Conservation (phyloP, 2,797 vertebrate genomes). For the Pangasius macronema region DNA sequence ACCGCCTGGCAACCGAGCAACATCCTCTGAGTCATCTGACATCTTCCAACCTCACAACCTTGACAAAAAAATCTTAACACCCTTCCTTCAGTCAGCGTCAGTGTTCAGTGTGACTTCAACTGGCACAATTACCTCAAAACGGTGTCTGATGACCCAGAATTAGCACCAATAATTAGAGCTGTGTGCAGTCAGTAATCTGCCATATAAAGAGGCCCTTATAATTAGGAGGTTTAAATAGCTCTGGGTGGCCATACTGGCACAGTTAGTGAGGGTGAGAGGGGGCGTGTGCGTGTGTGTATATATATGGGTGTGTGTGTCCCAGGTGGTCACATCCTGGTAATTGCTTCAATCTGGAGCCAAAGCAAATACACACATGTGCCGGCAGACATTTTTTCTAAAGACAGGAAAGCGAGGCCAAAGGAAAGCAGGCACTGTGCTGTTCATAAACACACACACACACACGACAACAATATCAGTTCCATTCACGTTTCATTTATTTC, state of each 20-base stretch:
- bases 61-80: conserved; percentile 21
- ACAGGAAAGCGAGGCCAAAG: conserved; percentile 5
- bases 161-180: conserved; percentile 62
- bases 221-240: conserved; percentile 66
- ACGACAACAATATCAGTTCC: conserved; percentile 9
- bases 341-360: conserved; percentile 61
- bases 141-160: conserved; percentile 61
- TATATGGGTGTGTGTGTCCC: conserved; percentile 15
- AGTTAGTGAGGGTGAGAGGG: conserved; percentile 39
- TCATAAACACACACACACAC: neutral
- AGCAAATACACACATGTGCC: conserved; percentile 47
- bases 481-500: conserved; percentile 11
- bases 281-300: conserved; percentile 4
- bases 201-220: conserved; percentile 54
- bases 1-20: conserved; percentile 9
- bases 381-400: conserved; percentile 33
- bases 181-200: conserved; percentile 60
- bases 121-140: conserved; percentile 56
- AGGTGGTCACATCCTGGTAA: conserved; percentile 55
- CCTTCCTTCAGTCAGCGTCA: conserved; percentile 21
- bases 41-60: conserved; percentile 31
- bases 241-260: conserved; percentile 59
- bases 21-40: conserved; percentile 41
- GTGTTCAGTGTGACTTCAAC: conserved; percentile 26
- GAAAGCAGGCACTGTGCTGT: neutral